Base-by-base conservation (phyloP, 2,888 invertebrate genomes). In the Zhuqinia jingwanae region DNA sequence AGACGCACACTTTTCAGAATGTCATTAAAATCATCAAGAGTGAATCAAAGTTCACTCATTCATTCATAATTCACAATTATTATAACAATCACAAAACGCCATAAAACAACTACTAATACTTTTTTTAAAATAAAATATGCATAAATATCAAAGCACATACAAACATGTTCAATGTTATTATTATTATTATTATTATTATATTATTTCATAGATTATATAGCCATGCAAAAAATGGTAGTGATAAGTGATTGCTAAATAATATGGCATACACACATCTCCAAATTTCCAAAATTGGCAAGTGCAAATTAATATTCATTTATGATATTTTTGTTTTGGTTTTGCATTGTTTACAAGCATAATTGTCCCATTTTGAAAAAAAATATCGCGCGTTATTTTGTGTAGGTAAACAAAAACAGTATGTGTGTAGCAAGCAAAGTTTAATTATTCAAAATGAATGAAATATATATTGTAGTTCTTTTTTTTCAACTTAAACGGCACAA, bases 311-410 rank as follows among this genome's bases (percentile, higher is more conserved):
- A 75, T 75, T 56, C 50, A 30, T 25, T 56, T 56, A 20, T 45
- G 30, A 42, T 42, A 17, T 42, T 68, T 42, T 42, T 22, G 30
- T 10, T 42, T 73, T 20, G 25, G 47, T 25, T 13, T n/a, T 45
- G 22, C 15, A 70, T 70, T 75, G 53, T 53, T 30, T 27, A 75
- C 53, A 58, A 20, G 20, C 0, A 56, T 27, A 76, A 53, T 25
- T 77, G 76, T 58, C 76, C 76, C 36, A 58, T 36, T 77, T 77
- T n/a, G n/a, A n/a, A n/a, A n/a, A n/a, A n/a, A n/a, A n/a, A n/a
- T n/a, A n/a, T n/a, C n/a, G n/a, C n/a, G n/a, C n/a, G n/a, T n/a
- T n/a, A n/a, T n/a, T n/a, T n/a, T n/a, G n/a, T n/a, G n/a, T n/a
- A n/a, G n/a, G n/a, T n/a, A n/a, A n/a, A n/a, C 56, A 77, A 53